Conservation (phyloP, 2,888 invertebrate species). For the Megaustenia siamemsis region DNA sequence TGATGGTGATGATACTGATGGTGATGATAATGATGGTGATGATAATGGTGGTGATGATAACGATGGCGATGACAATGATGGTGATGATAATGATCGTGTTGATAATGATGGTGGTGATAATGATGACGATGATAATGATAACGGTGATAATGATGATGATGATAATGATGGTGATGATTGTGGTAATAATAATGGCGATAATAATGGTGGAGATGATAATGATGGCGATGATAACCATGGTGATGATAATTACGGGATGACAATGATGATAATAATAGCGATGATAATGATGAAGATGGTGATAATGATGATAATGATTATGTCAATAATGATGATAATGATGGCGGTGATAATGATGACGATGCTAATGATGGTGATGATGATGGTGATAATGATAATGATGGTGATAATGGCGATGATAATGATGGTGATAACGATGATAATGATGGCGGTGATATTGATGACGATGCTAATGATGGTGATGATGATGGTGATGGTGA, state of each 20-base stretch:
- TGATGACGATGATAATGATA: neutral
- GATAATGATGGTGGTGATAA: constrained; percentile 19
- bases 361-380: no score
- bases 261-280: no score
- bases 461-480: no score
- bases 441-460: no score
- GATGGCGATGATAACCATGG: neutral
- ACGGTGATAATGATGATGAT: neutral
- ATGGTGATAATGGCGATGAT: no score
- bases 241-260: neutral
- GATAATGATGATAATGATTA: no score
- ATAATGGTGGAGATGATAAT: constrained; percentile 7
- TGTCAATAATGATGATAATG: no score
- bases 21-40: constrained; percentile 15
- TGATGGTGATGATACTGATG: constrained; percentile 11
- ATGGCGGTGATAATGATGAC: no score
- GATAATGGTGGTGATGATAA: neutral
- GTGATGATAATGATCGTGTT: neutral
- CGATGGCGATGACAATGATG: neutral
- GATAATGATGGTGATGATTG: neutral
- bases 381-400: no score
- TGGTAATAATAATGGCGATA: neutral
- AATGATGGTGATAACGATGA: no score
- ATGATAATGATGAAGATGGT: no score
- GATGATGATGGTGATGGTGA: no score